Conservation (phyloP, 2,888 invertebrate species). For the Blastobasis lacticolella region DNA sequence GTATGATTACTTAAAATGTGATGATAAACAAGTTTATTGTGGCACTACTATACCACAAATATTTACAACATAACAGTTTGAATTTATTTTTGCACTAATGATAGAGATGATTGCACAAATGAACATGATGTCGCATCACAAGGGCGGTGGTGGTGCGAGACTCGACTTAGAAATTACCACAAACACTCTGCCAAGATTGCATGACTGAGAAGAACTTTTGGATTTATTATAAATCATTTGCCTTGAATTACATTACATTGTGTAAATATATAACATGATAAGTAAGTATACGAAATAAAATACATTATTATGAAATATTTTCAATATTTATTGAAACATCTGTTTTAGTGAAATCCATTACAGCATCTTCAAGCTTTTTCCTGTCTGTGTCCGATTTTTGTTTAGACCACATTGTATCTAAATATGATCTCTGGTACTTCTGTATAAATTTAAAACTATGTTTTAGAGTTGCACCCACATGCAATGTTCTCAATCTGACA, state of each 20-base stretch:
- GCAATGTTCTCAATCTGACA: slow-evolving; percentile 78
- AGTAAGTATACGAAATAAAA: slow-evolving; percentile 2
- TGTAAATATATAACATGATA: slow-evolving; percentile 7
- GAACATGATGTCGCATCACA: no score
- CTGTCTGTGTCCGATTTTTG: slow-evolving; percentile 78
- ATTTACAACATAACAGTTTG: no score
- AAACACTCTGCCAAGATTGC: no score
- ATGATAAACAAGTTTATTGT: no score
- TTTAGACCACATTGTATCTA: slow-evolving; percentile 76
- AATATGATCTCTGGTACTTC: slow-evolving; percentile 77
- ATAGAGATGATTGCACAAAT: no score
- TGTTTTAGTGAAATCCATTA: slow-evolving; percentile 61
- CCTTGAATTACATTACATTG: background rate
- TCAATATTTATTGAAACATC: slow-evolving; percentile 63
- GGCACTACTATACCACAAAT: no score
- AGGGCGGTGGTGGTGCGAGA: no score
- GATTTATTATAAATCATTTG: no score
- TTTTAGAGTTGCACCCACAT: slow-evolving; percentile 85
- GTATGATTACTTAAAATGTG: no score
- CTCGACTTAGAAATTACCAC: no score
- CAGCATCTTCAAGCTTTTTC: slow-evolving; percentile 65
- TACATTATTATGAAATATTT: slow-evolving; percentile 34
- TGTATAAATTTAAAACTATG: slow-evolving; percentile 85
- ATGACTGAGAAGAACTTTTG: no score
- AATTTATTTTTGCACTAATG: no score